Evolutionary conservation across 2,888 invertebrate species (phyloP), one percentile per base, ranked within the genome.

Genomic region (Hydropsyche betteni): DNA sequence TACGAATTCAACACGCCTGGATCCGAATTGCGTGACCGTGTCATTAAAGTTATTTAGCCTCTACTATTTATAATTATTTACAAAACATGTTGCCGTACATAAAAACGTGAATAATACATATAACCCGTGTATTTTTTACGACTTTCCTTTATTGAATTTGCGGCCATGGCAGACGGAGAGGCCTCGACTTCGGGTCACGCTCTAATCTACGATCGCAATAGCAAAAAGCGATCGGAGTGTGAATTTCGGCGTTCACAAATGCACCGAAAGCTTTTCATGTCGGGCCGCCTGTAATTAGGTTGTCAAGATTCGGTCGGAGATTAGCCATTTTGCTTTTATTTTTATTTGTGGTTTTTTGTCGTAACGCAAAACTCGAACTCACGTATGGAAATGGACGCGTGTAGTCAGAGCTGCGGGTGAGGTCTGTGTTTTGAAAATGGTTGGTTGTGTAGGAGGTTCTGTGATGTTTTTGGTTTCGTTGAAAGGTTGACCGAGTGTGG

Each of bases 31-130:
- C 79, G 79, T 79, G 79, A 74, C 75, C 55, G 58, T 79, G 74
- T 76, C 74, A 76, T 68, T 75, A 74, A 73, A 76, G 70, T 76
- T 76, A 77, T 74, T 77, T 77, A 76, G 73, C 74, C 76, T 77
- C 70, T 64, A 76, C 77, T 77, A 77, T 79, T 79, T 77, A 77
- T 76, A 79, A 79, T 75, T 79, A 79, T 79, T 79, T 79, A 79
- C 76, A 77, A 79, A 79, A 79, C 79, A 79, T 79, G 79, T 79
- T 79, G 75, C 76, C 69, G 69, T 74, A 76, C 44, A 44, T 68
- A 68, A 75, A 58, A 24, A 24, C 58, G 24, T 58, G 33, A 24
- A 58, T 24, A 58, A 33, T 24, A 58, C 24, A 58, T 58, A 10
- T 8, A 6, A 24, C 33, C 12, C 24, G 24, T 12, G 12, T 72